Evolutionary conservation across 2,888 invertebrate species (phyloP).

Genomic region (Brassicogethes aeneus): DNA sequence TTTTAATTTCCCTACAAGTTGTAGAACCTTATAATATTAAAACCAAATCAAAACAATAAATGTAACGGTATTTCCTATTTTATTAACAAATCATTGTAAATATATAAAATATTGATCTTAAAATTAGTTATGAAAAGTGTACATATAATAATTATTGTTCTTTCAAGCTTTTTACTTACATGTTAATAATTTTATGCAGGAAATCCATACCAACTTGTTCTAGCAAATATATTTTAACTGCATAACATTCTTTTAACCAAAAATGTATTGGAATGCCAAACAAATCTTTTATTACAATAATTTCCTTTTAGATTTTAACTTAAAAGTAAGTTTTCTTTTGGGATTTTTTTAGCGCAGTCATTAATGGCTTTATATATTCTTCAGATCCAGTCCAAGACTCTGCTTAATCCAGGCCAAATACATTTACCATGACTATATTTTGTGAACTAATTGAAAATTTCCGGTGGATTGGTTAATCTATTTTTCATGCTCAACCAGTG

Average conservation of each 20-base stretch:
- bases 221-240: conserved; percentile 81
- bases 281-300: conserved; percentile 74
- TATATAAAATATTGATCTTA: no score
- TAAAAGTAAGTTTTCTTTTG: conserved; percentile 55
- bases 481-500: conserved; percentile 91
- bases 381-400: conserved; percentile 94
- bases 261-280: conserved; percentile 86
- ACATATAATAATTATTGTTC: no score
- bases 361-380: conserved; percentile 76
- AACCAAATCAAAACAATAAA: no score
- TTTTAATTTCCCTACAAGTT: no score
- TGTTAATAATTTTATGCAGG: conserved; percentile 64
- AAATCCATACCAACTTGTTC: conserved; percentile 88
- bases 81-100: no score
- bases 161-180: conserved; percentile 56
- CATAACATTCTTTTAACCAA: conserved; percentile 82
- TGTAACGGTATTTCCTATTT: no score
- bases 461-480: conserved; percentile 62
- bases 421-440: conserved; percentile 80
- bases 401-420: conserved; percentile 97
- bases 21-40: no score
- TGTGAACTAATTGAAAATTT: conserved; percentile 98
- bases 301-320: conserved; percentile 37
- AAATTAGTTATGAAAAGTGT: no score
- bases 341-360: conserved; percentile 58